Evolutionary conservation across 2,888 invertebrate genomes (phyloP), one percentile per base, ranked within the genome.

Genomic region (Danaus chrysippus): DNA sequence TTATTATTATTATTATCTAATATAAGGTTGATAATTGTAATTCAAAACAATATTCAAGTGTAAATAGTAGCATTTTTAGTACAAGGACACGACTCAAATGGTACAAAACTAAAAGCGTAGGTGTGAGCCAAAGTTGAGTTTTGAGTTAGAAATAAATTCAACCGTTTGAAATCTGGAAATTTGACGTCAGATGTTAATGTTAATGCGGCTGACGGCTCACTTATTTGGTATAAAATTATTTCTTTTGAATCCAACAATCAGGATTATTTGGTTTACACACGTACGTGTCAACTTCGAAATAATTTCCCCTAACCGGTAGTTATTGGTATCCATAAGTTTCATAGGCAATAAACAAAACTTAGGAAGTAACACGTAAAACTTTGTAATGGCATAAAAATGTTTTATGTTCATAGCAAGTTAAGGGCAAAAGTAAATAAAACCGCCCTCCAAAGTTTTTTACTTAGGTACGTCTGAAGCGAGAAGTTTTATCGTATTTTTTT

Each of bases 361-460:
- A 56, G 60, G 49, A 63, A 63, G 57, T 60, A 23, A 52, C 49
- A 49, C 43, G 58, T 55, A 52, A 60, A 62, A 63, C 42, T 56
- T 63, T 63, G 60, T 53, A 56, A 56, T 56, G 54, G 44, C 56
- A 63, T 63, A 63, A 63, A 63, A 59, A 59, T 59, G 59, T 63
- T 63, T 63, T 63, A 63, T 59, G 56, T 46, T 55, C 46, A 57
- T 23, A 56, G 54, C 53, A 12, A 23, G 54, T 41, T 59, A 11
- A 41, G 54, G 43, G 41, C 54, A 44, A 44, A 44, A n/a, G 46
- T 59, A 55, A 59, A 59, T 59, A 49, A 49, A 49, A 49, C 49
- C 49, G 49, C 49, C 49, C 49, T 49, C 49, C 49, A 49, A 49
- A 49, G 17, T 49, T 49, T 49, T 10, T 49, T 10, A 49, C 49